These are phyloP conservation scores for Sympetrum striolatum DNA, from an alignment of 2,888 invertebrate genomes.

Conservation along the genomic window DNA sequence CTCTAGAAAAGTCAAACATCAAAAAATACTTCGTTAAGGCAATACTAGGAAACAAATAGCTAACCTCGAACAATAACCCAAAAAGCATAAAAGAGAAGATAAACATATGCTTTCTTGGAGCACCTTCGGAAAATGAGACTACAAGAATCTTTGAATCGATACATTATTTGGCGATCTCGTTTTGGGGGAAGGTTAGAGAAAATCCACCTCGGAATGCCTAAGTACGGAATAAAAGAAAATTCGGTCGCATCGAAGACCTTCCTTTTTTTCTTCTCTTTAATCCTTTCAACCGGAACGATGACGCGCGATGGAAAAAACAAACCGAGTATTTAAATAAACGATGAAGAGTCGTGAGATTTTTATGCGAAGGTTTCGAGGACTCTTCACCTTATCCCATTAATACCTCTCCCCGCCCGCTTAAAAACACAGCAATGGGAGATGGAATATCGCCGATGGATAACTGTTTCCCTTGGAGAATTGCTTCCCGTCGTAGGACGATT, in stretches of 20 bases:
- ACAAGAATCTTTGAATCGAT: too few relatives aligned
- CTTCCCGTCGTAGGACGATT: not conserved
- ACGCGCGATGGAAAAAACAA: not conserved
- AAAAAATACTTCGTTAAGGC: too few relatives aligned
- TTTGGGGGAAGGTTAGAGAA: too few relatives aligned
- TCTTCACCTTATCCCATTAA: slow-evolving; percentile 31
- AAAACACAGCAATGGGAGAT: not conserved
- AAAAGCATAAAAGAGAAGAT: too few relatives aligned
- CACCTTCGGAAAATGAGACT: too few relatives aligned
- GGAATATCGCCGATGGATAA: not conserved
- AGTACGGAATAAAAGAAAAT: too few relatives aligned
- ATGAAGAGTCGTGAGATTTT: slow-evolving; percentile 16
- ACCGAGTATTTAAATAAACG: slow-evolving; percentile 22
- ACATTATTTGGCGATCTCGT: too few relatives aligned
- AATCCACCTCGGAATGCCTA: too few relatives aligned
- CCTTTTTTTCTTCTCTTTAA: not conserved
- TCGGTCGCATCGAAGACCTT: not conserved
- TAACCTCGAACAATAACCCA: too few relatives aligned
- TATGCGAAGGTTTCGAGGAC: not conserved
- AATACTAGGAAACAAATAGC: too few relatives aligned
- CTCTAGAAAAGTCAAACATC: too few relatives aligned
- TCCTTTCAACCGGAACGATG: not conserved
- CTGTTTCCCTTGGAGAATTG: not conserved
- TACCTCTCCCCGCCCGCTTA: not conserved
- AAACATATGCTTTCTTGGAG: too few relatives aligned